Evolutionary conservation across 2,797 vertebrate species (phyloP).

Genomic region (Myotis pilosus): DNA sequence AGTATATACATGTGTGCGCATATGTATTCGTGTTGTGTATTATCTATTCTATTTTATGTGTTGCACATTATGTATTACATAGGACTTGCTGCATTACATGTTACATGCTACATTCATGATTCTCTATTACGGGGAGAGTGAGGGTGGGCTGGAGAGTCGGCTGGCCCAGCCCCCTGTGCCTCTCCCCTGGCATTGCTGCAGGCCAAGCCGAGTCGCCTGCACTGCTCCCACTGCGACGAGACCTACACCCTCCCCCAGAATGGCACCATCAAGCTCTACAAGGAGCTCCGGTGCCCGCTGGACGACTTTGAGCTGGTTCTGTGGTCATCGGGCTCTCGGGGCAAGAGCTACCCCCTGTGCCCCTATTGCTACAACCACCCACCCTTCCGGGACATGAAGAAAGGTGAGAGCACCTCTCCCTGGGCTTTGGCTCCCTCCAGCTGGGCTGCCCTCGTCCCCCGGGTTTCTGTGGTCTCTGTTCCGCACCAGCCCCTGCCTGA

Average conservation of each 20-base stretch:
- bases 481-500: too few species aligned
- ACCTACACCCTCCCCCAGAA: constrained; percentile 98
- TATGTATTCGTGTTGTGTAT: background rate
- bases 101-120: background rate
- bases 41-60: background rate
- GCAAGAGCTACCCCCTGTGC: constrained; percentile 96
- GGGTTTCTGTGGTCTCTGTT: background rate
- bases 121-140: background rate
- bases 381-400: constrained; percentile 98
- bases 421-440: background rate
- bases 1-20: background rate
- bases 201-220: constrained; percentile 97
- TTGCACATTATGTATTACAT: background rate
- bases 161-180: background rate
- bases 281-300: constrained; percentile 95
- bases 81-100: background rate
- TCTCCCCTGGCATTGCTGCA: constrained; percentile 64
- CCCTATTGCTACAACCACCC: constrained; percentile 98
- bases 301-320: constrained; percentile 98
- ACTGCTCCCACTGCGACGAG: constrained; percentile 98
- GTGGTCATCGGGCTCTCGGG: constrained; percentile 95
- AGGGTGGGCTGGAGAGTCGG: rapidly evolving
- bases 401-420: constrained; percentile 85
- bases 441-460: rapidly evolving
- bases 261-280: constrained; percentile 97